phyloP scores from a whole-genome alignment of 2,888 invertebrate genomes.

The Drosophila dives region DNA sequence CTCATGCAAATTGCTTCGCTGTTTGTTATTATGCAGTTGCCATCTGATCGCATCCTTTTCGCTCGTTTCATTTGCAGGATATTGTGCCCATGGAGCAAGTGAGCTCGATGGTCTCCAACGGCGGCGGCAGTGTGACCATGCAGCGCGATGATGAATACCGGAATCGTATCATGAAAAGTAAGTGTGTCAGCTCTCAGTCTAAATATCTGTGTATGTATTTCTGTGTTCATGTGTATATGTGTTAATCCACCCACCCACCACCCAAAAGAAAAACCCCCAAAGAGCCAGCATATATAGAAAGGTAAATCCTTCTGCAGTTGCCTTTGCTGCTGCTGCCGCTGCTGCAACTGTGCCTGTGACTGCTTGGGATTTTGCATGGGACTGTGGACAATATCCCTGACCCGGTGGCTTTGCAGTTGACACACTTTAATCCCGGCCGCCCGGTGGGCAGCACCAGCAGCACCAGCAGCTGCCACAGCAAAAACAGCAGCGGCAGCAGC shows the following conservation, averaged over 20 bases:
- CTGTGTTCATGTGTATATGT: constrained; percentile 22
- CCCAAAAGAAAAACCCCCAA: constrained; percentile 10
- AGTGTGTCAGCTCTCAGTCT: constrained; percentile 69
- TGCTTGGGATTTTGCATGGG: constrained; percentile 49
- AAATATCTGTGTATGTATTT: constrained; percentile 1
- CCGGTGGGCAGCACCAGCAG: not conserved
- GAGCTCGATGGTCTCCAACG: constrained; percentile 84
- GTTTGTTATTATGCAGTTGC: constrained; percentile 4
- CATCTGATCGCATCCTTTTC: not conserved
- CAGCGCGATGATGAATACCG: constrained; percentile 85
- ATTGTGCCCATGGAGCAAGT: constrained; percentile 85
- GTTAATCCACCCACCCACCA: constrained; percentile 5
- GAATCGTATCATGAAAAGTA: constrained; percentile 84
- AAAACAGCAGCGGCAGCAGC: constrained; percentile 25
- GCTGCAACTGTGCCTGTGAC: constrained; percentile 19
- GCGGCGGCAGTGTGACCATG: constrained; percentile 84
- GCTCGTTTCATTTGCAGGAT: constrained; percentile 74
- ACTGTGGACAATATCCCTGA: constrained; percentile 65
- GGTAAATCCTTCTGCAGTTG: constrained; percentile 59
- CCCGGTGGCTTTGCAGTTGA: constrained; percentile 77
- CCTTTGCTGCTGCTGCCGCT: constrained; percentile 15
- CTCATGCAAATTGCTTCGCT: constrained; percentile 25
- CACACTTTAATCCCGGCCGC: constrained; percentile 54
- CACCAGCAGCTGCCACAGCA: not conserved
- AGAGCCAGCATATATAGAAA: constrained; percentile 56